Percentiles rank a stretch among this genome's conserved stretches.
phyloP scores from a whole-genome alignment of 2,888 invertebrate species.

The Drosophila paramelanica region DNA sequence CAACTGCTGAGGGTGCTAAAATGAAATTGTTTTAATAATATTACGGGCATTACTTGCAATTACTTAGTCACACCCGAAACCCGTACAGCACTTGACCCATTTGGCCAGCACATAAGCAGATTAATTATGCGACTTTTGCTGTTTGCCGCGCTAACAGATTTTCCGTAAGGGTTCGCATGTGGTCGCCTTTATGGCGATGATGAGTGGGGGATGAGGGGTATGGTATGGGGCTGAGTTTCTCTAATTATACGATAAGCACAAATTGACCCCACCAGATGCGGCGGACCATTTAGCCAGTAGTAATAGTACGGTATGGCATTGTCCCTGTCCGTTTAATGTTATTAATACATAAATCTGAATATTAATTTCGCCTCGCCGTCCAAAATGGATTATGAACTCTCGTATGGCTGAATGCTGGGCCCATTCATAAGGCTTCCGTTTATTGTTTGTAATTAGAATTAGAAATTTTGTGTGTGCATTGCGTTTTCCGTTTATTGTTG shows the following conservation, averaged over 20 bases:
- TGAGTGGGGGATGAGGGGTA: neutral
- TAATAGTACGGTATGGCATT: constrained; percentile 3
- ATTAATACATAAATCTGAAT: constrained; percentile 81
- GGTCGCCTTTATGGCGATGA: constrained; percentile 39
- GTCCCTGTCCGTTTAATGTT: constrained; percentile 54
- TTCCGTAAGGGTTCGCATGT: constrained; percentile 53
- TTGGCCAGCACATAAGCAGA: constrained; percentile 72
- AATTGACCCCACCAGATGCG: constrained; percentile 64
- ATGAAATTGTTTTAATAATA: constrained; percentile 72
- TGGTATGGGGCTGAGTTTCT: constrained; percentile 17
- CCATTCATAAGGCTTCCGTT: constrained; percentile 67
- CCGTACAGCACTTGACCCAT: constrained; percentile 36
- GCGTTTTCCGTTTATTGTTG: constrained; percentile 47
- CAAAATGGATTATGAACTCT: constrained; percentile 74
- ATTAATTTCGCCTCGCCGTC: constrained; percentile 64
- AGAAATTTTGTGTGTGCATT: constrained; percentile 73
- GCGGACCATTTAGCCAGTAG: constrained; percentile 15
- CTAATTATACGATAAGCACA: constrained; percentile 79
- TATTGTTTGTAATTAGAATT: constrained; percentile 78
- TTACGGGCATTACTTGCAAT: constrained; percentile 69
- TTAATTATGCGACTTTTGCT: constrained; percentile 79
- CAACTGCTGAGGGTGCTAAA: constrained; percentile 55
- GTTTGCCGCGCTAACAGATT: constrained; percentile 62
- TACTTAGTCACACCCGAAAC: constrained; percentile 70
- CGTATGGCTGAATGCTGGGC: constrained; percentile 23